Conservation (phyloP, 1,140 invertebrate species). For the Drosophila lacteicornis region DNA sequence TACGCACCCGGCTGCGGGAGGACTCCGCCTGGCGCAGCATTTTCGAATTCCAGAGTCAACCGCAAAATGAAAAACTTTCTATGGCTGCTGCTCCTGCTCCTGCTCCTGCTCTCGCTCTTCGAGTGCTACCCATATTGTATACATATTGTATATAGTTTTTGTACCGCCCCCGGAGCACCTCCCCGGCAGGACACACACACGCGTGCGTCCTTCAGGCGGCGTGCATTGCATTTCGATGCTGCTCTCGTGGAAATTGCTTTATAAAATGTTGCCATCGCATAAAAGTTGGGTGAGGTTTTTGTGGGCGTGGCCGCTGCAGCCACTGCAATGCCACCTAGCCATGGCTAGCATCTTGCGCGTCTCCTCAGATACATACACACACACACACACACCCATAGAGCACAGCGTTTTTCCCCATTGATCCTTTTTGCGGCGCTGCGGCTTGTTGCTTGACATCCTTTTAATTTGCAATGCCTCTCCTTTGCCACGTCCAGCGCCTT, state of each 20-base stretch:
- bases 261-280: constrained; percentile 76
- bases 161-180: background rate
- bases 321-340: constrained; percentile 13
- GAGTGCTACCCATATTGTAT: constrained; percentile 50
- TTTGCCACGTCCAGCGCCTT: constrained; percentile 10
- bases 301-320: constrained; percentile 54
- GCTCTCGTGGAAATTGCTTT: constrained; percentile 76
- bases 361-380: constrained; percentile 8
- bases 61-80: constrained; percentile 80
- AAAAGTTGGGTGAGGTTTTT: constrained; percentile 61
- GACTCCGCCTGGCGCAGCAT: constrained; percentile 74
- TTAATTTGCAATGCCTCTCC: constrained; percentile 59
- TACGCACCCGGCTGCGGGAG: constrained; percentile 51
- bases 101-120: constrained; percentile 24
- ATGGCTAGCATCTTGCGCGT: constrained; percentile 54
- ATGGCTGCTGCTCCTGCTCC: constrained; percentile 54
- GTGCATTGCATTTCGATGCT: constrained; percentile 78
- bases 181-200: constrained; percentile 47
- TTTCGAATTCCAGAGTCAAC: constrained; percentile 78
- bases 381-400: constrained; percentile 34
- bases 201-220: constrained; percentile 65
- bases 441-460: constrained; percentile 68
- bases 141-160: constrained; percentile 63
- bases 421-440: constrained; percentile 40
- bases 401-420: constrained; percentile 28